Percentiles rank a stretch among this genome's conserved stretches.
Evolutionary conservation across 2,888 invertebrate genomes (phyloP).

Genomic region (Cataglyphis albicans): DNA sequence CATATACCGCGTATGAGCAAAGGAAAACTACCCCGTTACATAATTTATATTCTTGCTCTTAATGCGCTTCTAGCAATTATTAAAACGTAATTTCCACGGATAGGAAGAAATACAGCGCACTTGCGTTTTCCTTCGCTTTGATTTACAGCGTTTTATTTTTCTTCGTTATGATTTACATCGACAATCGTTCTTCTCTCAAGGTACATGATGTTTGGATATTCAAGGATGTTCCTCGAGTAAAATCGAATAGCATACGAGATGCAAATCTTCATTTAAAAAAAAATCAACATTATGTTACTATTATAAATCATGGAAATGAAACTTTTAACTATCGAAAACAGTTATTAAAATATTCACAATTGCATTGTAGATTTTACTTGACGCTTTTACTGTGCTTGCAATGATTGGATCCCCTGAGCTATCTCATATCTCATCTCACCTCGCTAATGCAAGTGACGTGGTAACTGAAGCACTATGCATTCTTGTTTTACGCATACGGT

Average conservation of each 20-base stretch:
- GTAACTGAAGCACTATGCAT: conserved; percentile 24
- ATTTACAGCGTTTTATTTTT: conserved; percentile 54
- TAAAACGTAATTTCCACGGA: conserved; percentile 71
- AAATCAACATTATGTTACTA: background rate
- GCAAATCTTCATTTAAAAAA: background rate
- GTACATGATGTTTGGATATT: conserved; percentile 5
- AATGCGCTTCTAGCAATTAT: conserved; percentile 69
- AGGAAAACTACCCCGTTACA: conserved; percentile 30
- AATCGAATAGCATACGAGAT: background rate
- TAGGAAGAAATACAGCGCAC: conserved; percentile 62
- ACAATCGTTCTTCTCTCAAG: conserved; percentile 35
- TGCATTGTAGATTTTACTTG: background rate
- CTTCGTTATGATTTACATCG: conserved; percentile 59
- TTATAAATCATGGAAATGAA: background rate
- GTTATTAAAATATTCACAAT: background rate
- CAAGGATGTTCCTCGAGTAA: conserved; percentile 17
- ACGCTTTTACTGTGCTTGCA: background rate
- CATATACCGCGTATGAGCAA: conserved; percentile 40
- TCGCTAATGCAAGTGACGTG: background rate
- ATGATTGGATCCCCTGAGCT: background rate
- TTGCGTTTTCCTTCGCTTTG: conserved; percentile 50
- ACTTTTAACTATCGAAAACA: background rate
- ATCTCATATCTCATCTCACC: background rate
- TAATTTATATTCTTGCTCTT: conserved; percentile 68
- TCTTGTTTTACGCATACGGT: conserved; percentile 37